Evolutionary conservation across 2,888 invertebrate species (phyloP).

Genomic region (Sepiola atlantica): DNA sequence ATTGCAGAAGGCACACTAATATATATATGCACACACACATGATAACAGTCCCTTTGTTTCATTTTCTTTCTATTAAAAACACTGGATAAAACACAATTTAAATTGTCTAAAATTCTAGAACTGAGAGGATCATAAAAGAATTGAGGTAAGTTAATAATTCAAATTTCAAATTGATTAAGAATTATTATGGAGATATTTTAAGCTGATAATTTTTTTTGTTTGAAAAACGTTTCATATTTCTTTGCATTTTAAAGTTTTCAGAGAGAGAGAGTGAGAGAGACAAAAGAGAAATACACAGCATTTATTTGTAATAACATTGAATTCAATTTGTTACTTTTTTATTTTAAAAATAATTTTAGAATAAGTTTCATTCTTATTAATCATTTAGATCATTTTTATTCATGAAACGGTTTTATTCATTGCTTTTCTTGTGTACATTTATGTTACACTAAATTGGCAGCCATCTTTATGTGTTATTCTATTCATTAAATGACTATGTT

Average conservation of each 20-base stretch:
- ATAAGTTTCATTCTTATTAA: neutral
- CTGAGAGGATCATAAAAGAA: neutral
- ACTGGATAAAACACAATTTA: neutral
- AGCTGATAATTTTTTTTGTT: neutral
- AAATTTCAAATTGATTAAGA: neutral
- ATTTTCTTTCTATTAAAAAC: neutral
- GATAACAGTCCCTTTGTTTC: neutral
- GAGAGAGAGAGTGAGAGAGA: neutral
- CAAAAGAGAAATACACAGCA: neutral
- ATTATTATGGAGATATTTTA: neutral
- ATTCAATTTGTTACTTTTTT: neutral
- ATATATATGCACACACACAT: neutral
- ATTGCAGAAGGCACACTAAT: neutral
- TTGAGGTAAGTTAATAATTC: slow-evolving; percentile 3
- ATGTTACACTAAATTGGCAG: neutral
- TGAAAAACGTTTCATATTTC: neutral
- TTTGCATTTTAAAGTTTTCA: neutral
- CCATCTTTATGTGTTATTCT: neutral
- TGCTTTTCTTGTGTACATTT: neutral
- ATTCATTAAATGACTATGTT: neutral
- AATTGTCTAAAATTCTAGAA: neutral
- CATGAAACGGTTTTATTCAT: neutral
- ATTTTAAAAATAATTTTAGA: neutral
- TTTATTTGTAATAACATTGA: neutral
- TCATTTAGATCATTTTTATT: neutral